phyloP scores from a whole-genome alignment of 2,113 vertebrate species.

The Clinocottus analis region DNA sequence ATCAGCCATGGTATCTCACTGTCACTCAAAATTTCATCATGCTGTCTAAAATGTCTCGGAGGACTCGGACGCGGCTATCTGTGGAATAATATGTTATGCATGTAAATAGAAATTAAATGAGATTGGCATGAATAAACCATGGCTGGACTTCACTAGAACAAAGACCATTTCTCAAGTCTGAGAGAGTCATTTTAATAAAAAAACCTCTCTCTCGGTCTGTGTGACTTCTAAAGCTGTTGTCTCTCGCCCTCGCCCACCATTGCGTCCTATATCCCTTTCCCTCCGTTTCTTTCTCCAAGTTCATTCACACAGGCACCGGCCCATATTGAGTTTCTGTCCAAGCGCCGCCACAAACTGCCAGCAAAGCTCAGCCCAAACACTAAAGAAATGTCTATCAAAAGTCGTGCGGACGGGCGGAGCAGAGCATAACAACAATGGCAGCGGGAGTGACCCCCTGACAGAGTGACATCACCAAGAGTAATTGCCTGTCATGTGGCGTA shows the following conservation, averaged over 20 bases:
- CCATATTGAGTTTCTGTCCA: conserved; percentile 79
- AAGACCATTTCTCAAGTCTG: conserved; percentile 23
- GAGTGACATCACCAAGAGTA: conserved; percentile 73
- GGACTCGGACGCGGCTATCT: conserved; percentile 35
- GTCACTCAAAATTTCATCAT: conserved; percentile 58
- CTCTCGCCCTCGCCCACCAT: conserved; percentile 31
- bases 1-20: conserved; percentile 34
- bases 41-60: conserved; percentile 35
- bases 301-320: conserved; percentile 55
- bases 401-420: conserved; percentile 47
- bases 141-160: conserved; percentile 26
- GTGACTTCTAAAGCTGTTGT: conserved; percentile 49
- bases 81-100: conserved; percentile 44
- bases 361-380: conserved; percentile 45
- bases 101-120: conserved; percentile 64
- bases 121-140: conserved; percentile 57
- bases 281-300: conserved; percentile 31
- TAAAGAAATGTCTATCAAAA: conserved; percentile 78
- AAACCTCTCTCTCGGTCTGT: conserved; percentile 6
- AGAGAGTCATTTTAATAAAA: conserved; percentile 3
- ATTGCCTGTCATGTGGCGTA: conserved; percentile 80
- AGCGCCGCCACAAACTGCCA: conserved; percentile 58
- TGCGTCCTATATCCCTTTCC: conserved; percentile 30
- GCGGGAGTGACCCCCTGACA: conserved; percentile 68
- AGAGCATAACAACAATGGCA: conserved; percentile 71